Conservation (phyloP, 2,797 vertebrate genomes). For the Myotis findleyi region DNA sequence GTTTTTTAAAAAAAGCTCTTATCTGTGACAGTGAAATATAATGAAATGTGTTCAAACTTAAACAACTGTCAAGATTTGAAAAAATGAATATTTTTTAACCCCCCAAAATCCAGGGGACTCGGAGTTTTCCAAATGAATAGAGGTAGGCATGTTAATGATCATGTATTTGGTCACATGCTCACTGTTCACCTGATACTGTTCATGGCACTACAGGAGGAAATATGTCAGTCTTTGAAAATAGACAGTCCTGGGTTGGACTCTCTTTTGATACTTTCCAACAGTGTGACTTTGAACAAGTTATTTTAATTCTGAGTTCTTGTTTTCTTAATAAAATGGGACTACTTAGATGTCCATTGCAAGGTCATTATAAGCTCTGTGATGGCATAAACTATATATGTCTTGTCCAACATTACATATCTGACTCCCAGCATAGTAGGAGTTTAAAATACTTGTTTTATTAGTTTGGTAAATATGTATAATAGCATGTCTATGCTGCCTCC, state of each 20-base stretch:
- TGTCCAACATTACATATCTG: not conserved
- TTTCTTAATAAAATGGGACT: not conserved
- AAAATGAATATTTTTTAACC: constrained; percentile 54
- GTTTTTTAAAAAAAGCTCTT: constrained; percentile 60
- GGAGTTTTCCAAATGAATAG: not conserved
- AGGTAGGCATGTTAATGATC: not conserved
- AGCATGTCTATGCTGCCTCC: not conserved
- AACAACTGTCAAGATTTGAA: constrained; percentile 67
- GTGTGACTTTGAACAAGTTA: not conserved
- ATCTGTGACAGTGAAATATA: constrained; percentile 66
- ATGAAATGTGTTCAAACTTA: constrained; percentile 64
- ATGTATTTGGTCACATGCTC: not conserved
- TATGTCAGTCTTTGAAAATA: not conserved
- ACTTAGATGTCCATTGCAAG: not conserved
- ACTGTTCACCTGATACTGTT: not conserved
- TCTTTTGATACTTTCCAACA: not conserved
- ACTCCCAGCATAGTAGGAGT: not conserved
- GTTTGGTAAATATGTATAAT: not conserved
- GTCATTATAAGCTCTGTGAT: not conserved
- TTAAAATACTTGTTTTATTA: not conserved
- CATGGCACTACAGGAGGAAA: not conserved
- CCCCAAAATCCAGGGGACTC: not conserved
- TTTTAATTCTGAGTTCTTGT: not conserved
- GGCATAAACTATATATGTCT: not conserved
- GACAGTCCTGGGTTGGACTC: not conserved